Base-by-base conservation (phyloP, 2,797 vertebrate species). In the Molossus molossus region DNA sequence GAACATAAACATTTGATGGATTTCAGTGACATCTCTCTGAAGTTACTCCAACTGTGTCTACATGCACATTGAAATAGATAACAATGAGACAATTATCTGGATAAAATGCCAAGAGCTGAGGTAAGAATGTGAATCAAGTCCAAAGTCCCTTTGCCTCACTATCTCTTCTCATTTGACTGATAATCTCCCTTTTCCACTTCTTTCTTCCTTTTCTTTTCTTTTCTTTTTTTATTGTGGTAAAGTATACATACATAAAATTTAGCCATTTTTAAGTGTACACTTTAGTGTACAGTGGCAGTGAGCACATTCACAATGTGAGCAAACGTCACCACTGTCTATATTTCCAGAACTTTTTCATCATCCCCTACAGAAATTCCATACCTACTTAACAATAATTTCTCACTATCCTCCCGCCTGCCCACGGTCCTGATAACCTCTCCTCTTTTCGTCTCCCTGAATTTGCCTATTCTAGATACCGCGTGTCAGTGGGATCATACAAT, bases 61-160 rank as follows among this genome's bases (percentile, higher is more conserved):
- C 37, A 72, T 7, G 60, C 23, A 76, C 58, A 48, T 0, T 93
- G 83, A 91, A 85, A 88, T 81, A 70, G 65, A 70, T 60, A 80
- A 37, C 10, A 75, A 82, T 70, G 40, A 60, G 81, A 57, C 37
- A 57, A 55, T 50, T 92, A 53, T 72, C 58, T 86, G 82, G 48
- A 83, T 69, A 76, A 95, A 75, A 87, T 90, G 77, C 94, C 93
- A 94, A 90, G 62, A 94, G 64, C 79, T 87, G 90, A 96, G 55
- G 84, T 67, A 81, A 91, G 72, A 87, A 27, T 45, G 50, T 90
- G 77, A 85, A 85, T 77, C 20, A 65, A 58, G 73, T 92, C 50
- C 95, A 90, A 69, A 82, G 65, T 88, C 33, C 20, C 55, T 64
- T 79, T 91, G 60, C 57, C 65, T 65, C 53, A 40, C 62, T 55